Evolutionary conservation across 1,140 invertebrate species (phyloP).

Genomic region (Prorops nasuta): DNA sequence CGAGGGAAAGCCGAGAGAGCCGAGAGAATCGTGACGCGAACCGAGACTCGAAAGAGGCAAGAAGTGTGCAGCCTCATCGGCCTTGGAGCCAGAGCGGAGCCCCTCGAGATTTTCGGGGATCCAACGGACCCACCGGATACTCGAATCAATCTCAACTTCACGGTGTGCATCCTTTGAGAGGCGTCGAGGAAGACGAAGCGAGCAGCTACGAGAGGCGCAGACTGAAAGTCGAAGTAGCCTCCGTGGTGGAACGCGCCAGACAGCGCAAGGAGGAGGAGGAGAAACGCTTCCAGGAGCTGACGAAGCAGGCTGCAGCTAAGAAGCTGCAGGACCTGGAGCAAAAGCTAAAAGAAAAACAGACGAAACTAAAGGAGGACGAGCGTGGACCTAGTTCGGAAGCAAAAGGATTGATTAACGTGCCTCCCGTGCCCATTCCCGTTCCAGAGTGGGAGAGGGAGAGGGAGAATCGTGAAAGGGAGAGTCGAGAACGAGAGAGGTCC

Average conservation of each 20-base stretch:
- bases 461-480: constrained; percentile 46
- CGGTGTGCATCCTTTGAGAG: constrained; percentile 40
- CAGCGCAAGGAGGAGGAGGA: constrained; percentile 80
- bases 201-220: constrained; percentile 73
- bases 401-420: constrained; percentile 44
- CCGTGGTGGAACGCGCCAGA: constrained; percentile 72
- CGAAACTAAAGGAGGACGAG: constrained; percentile 53
- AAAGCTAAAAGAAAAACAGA: constrained; percentile 58
- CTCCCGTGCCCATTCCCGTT: constrained; percentile 54
- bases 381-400: constrained; percentile 38
- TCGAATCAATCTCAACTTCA: constrained; percentile 35
- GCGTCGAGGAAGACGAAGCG: constrained; percentile 70
- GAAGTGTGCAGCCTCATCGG: constrained; percentile 35
- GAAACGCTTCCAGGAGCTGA: constrained; percentile 66
- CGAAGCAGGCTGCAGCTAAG: constrained; percentile 61
- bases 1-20: too few relatives aligned
- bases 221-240: constrained; percentile 66
- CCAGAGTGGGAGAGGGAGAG: constrained; percentile 63
- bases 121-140: constrained; percentile 32
- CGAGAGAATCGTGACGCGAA: constrained; percentile 38
- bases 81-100: constrained; percentile 40
- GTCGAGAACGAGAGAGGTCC: constrained; percentile 49
- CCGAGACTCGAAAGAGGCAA: constrained; percentile 30
- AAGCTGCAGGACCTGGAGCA: constrained; percentile 66
- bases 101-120: constrained; percentile 44